Evolutionary conservation across 2,797 vertebrate species (phyloP), one percentile per base, ranked within the genome.

Genomic region (Gymnoscopelus braueri): DNA sequence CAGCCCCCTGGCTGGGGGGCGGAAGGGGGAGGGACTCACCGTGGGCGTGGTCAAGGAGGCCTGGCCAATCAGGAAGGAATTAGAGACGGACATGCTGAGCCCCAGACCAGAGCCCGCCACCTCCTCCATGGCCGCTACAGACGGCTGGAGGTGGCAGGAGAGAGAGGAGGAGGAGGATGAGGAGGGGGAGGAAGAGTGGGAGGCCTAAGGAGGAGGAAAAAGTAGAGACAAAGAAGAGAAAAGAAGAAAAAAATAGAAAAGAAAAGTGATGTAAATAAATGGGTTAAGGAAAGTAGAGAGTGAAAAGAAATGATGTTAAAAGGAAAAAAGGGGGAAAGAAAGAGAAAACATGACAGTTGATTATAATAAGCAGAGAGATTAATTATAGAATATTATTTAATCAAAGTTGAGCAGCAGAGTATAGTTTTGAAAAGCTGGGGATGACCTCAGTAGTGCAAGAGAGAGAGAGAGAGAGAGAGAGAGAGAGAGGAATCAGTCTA

Each of bases 31-130:
- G 51, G 0, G 4, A 92, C 92, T 93, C 88, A 93, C 92, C 92
- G 88, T 91, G 84, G 96, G 96, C 80, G 96, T 96, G 82, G 95
- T 96, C 84, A 97, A 93, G 90, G 95, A 96, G 86, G 95, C 93
- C 85, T 98, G 97, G 92, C 96, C 96, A 94, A 94, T 97, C 92
- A 99, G 96, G 96, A 97, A 98, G 95, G 96, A 97, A 94, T 96
- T 97, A 98, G 98, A 99, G 94, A 97, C 91, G 90, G 97, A 99
- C 89, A 97, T 95, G 95, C 95, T 97, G 95, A 98, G 94, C 90
- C 96, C 95, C 93, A 95, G 94, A 93, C 93, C 81, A 92, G 96
- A 93, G 94, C 92, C 93, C 88, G 80, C 85, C 88, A 79, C 85
- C 95, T 97, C 98, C 95, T 98, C 97, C 86, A 94, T 91, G 87